Conservation (phyloP, 2,888 invertebrate genomes). For the Achlya flavicornis region DNA sequence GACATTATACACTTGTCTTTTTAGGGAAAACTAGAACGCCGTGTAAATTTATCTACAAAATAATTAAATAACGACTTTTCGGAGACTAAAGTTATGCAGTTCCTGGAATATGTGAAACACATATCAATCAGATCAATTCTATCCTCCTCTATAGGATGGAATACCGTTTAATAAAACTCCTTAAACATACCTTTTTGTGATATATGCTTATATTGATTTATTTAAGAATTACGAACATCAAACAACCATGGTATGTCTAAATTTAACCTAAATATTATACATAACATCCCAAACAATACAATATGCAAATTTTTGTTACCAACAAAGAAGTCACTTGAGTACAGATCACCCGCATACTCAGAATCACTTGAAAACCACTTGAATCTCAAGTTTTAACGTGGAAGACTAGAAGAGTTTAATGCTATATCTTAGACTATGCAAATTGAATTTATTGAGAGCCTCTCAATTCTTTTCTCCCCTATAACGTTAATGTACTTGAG, state of each 20-base stretch:
- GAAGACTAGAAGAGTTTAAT: constrained; percentile 42
- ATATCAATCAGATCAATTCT: no score
- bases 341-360: constrained; percentile 71
- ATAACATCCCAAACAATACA: constrained; percentile 23
- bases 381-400: constrained; percentile 22
- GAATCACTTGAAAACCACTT: constrained; percentile 36
- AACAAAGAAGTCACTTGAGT: constrained; percentile 42
- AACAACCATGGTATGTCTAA: neutral
- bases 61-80: no score
- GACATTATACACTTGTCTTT: no score
- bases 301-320: constrained; percentile 55
- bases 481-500: neutral
- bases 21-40: no score
- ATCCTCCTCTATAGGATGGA: no score
- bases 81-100: no score
- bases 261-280: constrained; percentile 30
- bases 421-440: constrained; percentile 56
- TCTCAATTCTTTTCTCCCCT: constrained; percentile 30
- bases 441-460: constrained; percentile 40
- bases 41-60: no score
- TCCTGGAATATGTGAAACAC: no score
- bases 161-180: no score
- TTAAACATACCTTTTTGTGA: no score
- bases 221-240: no score
- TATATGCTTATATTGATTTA: no score